phyloP scores from a whole-genome alignment of 37 sponge, comb jelly and placozoan species.

The Tethya wilhelma region DNA sequence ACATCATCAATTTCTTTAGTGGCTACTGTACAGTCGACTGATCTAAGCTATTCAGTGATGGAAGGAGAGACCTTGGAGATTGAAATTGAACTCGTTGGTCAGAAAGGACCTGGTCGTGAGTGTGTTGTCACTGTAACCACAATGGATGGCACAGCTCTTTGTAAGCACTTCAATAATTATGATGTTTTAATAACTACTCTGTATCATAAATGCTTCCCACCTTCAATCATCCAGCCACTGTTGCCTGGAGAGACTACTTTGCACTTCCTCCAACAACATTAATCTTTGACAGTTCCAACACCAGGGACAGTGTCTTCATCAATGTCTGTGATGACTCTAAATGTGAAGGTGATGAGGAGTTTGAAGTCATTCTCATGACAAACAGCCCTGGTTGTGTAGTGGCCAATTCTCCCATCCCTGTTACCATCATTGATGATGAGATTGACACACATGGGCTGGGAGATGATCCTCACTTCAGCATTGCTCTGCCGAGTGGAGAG shows the following conservation, averaged over 20 bases:
- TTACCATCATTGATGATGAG: constrained; percentile 23
- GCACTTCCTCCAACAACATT: neutral
- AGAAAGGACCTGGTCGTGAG: constrained; percentile 7
- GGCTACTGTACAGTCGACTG: no score
- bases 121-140: constrained; percentile 20
- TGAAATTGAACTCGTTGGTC: neutral
- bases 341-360: constrained; percentile 19
- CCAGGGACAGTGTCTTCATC: neutral
- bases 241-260: no score
- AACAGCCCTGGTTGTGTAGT: neutral
- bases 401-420: neutral
- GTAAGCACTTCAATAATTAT: no score
- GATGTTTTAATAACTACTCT: no score
- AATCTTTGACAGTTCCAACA: neutral
- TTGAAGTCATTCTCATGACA: neutral
- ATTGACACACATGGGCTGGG: neutral
- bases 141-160: constrained; percentile 1
- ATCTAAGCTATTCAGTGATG: no score
- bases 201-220: no score
- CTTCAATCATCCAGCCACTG: no score
- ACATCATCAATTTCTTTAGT: no score
- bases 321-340: constrained; percentile 4
- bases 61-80: neutral
- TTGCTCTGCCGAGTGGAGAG: constrained; percentile 17
- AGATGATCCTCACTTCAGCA: constrained; percentile 46